phyloP scores from a whole-genome alignment of 2,797 vertebrate species.

The Fistularia tabacaria region DNA sequence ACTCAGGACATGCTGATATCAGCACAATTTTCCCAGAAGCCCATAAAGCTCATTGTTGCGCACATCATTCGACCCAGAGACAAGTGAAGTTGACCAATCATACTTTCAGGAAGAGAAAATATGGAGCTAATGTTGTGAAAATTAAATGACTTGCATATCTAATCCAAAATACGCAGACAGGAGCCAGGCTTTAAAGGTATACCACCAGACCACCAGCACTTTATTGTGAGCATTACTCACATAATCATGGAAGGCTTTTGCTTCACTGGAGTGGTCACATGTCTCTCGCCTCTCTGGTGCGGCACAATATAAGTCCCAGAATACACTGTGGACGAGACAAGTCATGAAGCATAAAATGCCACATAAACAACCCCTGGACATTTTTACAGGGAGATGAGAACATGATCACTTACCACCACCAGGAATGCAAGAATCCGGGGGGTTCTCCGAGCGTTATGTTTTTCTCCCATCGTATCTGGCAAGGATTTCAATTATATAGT shows the following conservation, averaged over 20 bases:
- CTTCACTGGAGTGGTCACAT: constrained; percentile 99
- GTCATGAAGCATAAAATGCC: constrained; percentile 46
- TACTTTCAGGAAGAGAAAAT: constrained; percentile 16
- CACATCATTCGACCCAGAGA: constrained; percentile 37
- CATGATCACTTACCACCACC: constrained; percentile 92
- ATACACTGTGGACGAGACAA: constrained; percentile 81
- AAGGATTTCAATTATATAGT: constrained; percentile 5
- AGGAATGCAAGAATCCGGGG: constrained; percentile 96
- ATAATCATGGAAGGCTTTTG: constrained; percentile 99
- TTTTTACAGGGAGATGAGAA: constrained; percentile 19
- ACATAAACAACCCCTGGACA: constrained; percentile 40
- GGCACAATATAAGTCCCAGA: constrained; percentile 99
- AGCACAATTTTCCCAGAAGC: constrained; percentile 68
- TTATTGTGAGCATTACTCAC: constrained; percentile 75
- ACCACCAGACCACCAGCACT: too few species aligned
- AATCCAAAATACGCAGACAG: too few species aligned
- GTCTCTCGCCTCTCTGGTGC: constrained; percentile 98
- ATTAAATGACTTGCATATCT: not conserved
- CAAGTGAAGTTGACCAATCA: constrained; percentile 32
- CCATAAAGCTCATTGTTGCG: constrained; percentile 48
- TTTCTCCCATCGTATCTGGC: constrained; percentile 97
- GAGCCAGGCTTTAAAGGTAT: not conserved
- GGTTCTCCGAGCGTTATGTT: constrained; percentile 97
- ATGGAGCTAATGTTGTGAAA: not conserved
- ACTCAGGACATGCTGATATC: constrained; percentile 66